These are phyloP conservation scores for Plodia interpunctella DNA, from an alignment of 1,140 invertebrate species.

Conservation along the genomic window DNA sequence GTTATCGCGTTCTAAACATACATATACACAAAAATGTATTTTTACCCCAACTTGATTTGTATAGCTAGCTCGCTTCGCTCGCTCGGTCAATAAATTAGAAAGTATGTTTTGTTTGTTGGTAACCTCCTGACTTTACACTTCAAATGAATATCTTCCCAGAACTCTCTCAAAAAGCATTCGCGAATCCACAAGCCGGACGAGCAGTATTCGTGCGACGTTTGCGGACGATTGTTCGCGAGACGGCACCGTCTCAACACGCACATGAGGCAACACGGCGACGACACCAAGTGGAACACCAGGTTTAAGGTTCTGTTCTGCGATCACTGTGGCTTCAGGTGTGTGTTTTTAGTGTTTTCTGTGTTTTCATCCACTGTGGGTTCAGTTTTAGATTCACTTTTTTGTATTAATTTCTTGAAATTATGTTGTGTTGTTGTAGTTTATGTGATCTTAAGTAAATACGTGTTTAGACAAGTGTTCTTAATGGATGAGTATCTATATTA, in stretches of 20 bases:
- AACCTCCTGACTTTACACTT: no score
- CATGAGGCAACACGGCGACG: slow-evolving; percentile 20
- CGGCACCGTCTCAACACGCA: slow-evolving; percentile 18
- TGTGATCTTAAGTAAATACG: neutral
- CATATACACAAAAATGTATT: no score
- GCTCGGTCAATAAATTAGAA: no score
- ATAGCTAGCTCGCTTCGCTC: no score
- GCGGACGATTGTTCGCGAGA: slow-evolving; percentile 27
- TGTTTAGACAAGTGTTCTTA: no score
- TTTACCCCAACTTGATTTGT: no score
- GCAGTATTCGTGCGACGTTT: slow-evolving; percentile 26
- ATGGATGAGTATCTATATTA: no score
- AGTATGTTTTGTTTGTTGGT: no score
- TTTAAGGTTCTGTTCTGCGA: slow-evolving; percentile 21
- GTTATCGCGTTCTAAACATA: no score
- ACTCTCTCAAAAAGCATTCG: slow-evolving; percentile 28
- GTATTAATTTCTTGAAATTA: neutral
- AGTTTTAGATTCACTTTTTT: neutral
- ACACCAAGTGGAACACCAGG: slow-evolving; percentile 17
- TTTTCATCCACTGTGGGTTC: no score
- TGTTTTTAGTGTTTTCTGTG: no score
- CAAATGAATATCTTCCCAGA: slow-evolving; percentile 24
- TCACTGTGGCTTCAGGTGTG: slow-evolving; percentile 33
- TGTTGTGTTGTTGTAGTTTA: neutral
- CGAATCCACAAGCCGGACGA: slow-evolving; percentile 31